Base-by-base conservation (phyloP, 2,113 vertebrate genomes). In the Zingel zingel region DNA sequence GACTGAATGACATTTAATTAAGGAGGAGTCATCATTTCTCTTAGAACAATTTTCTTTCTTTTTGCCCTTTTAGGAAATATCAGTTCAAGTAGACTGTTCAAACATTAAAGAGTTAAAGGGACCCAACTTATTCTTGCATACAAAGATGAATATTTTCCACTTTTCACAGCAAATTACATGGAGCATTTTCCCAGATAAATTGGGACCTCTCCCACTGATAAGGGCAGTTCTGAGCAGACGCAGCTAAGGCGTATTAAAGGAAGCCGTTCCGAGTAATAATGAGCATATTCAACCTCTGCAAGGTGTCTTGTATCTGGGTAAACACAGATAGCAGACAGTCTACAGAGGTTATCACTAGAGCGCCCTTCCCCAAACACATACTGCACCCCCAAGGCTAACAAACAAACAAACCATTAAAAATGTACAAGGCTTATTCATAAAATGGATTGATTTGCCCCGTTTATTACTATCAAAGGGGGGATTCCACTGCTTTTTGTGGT, bases 321-420 rank as follows among this genome's bases (percentile, higher is more conserved):
- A 93, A 93, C 91, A 93, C 90, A 93, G 91, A 93, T 91, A 94
- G 93, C 90, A 88, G 91, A 85, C 86, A 71, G 92, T 90, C 94
- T 86, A 73, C 89, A 66, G 94, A 93, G 93, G 94, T 94, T 94
- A 94, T 93, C 90, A 10, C 84, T 18, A 8, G 62, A 61, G 85
- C 87, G 75, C 81, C 89, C 83, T 88, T 86, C 88, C 88, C 89
- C 89, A 88, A 92, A 92, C 90, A 88, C 90, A 70, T 84, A 88
- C 90, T 77, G 90, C 88, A 85, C 91, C 91, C 90, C 85, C 81
- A 91, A 93, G 93, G 94, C 93, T 91, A 93, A 92, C 92, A 94
- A 94, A 94, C 92, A 94, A 93, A 94, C 93, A 94, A 91, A 93
- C 84, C 93, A 93, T 94, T 94, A 94, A 93, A 94, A 93, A 94